Evolutionary conservation across 2,888 invertebrate species (phyloP), one percentile per base, ranked within the genome.

Genomic region (Drosophila ustulata): DNA sequence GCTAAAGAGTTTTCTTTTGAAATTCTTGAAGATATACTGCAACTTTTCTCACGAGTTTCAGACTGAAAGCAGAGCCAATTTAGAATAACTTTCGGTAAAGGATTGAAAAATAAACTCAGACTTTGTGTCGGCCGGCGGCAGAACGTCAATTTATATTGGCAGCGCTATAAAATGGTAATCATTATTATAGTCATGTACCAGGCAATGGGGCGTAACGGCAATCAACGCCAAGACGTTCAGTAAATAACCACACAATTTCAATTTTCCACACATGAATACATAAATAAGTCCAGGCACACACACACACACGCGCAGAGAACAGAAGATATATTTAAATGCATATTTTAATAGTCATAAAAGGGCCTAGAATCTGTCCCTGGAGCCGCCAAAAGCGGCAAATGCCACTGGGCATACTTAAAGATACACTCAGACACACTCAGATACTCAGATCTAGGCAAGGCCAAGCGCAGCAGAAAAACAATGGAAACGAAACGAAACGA

Each of bases 141-240:
- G 56, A 53, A 64, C 71, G 75, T 57, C 75, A 73, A 82, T 88
- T 83, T 82, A 79, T 77, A 71, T 74, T 69, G 66, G 50, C 66
- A 64, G 9, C 67, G 72, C 70, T 78, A 80, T 83, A 88, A 88
- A 84, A 88, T 69, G 55, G 74, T 75, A 82, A 88, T 86, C 87
- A 88, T 83, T 88, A 83, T 83, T 83, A 84, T 76, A 82, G 80
- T 71, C 83, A 82, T 86, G 89, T 86, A 70, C 88, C 82, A 82
- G 87, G 83, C 89, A 86, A 83, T 80, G 83, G 89, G 83, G 83
- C 89, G 89, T 88, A 78, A 88, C 83, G 73, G 87, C 89, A 83
- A 83, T 83, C 83, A 83, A 83, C 83, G 83, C 89, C 78, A 79
- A 75, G 83, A 80, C 75, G 71, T 63, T 78, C 68, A 74, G 80